Evolutionary conservation across 2,888 invertebrate genomes (phyloP), one percentile per base, ranked within the genome.

Genomic region (Eutolmus rufibarbis): DNA sequence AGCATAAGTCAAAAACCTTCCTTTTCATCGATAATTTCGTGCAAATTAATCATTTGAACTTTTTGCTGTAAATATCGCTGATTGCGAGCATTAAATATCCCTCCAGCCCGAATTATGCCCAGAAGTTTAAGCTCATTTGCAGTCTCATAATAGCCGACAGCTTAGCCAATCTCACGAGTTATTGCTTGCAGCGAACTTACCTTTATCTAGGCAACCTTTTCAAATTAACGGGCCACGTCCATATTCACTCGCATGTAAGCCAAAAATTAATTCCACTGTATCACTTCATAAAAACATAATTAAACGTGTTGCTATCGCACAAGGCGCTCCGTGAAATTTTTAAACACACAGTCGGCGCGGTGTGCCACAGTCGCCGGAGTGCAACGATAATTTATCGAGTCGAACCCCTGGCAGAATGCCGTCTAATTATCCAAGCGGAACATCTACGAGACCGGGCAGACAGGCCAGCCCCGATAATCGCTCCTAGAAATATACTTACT

Each of bases 401-500:
- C 82, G n/a, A 51, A 79, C 23, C 66, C 23, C 34, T 66, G 57
- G 82, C 66, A 51, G 76, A 77, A 86, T 78, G 78, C 86, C 86
- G 86, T 86, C 86, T 86, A 86, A 86, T 86, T 86, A 86, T 78
- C 86, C 86, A 86, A 86, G 77, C 86, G 86, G 86, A 86, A 86
- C 86, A 86, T 86, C 86, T 86, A 74, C 43, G 85, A 74, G 74
- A 85, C 19, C 40, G 66, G 28, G 57, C 57, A 82, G 57, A 82
- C 82, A 31, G 57, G 34, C 51, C 51, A 23, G 78, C 43, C 23
- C 78, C 81, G 82, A 82, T 82, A 56, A 82, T 57, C 57, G 28
- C 82, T 40, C 34, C 28, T 34, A 76, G 37, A 46, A 46, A 46
- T n/a, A 28, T n/a, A 16, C 31, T 34, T 51, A n/a, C 34, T n/a